These are phyloP conservation scores for Psittacula derbiana DNA, from an alignment of 2,797 vertebrate genomes.

Conservation along the genomic window DNA sequence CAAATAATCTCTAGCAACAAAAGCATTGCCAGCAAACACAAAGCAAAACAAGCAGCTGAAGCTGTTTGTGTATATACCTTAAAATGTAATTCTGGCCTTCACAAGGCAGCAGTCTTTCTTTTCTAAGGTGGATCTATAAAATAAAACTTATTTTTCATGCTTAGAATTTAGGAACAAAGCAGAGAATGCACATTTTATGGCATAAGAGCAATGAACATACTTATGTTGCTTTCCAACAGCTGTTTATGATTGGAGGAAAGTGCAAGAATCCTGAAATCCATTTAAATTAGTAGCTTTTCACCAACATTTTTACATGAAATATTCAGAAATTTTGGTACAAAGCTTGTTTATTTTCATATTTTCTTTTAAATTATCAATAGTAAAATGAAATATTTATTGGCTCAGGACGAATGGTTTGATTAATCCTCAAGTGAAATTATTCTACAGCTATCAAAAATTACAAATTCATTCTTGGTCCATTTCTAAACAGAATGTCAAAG, in stretches of 20 bases:
- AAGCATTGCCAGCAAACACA: not conserved
- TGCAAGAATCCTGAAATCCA: not conserved
- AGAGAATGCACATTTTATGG: not conserved
- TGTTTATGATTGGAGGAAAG: not conserved
- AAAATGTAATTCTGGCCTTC: conserved; percentile 3
- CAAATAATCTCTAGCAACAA: conserved; percentile 6
- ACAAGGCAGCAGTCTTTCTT: not conserved
- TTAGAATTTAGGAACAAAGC: not conserved
- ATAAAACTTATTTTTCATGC: not conserved
- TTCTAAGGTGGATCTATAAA: not conserved
- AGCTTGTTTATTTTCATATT: not conserved
- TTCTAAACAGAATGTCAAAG: not conserved
- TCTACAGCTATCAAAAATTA: not conserved
- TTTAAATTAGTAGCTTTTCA: not conserved
- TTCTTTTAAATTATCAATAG: not conserved
- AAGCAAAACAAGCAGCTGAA: conserved; percentile 27
- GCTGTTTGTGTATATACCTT: not conserved
- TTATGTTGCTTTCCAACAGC: not conserved
- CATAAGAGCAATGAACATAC: not conserved
- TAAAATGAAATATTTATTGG: not conserved
- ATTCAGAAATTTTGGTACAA: not conserved
- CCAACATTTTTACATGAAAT: not conserved
- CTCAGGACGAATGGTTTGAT: not conserved
- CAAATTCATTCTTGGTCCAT: not conserved
- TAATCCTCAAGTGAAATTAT: not conserved